phyloP scores from a whole-genome alignment of 2,888 invertebrate genomes.

The Allophyes oxyacanthae region DNA sequence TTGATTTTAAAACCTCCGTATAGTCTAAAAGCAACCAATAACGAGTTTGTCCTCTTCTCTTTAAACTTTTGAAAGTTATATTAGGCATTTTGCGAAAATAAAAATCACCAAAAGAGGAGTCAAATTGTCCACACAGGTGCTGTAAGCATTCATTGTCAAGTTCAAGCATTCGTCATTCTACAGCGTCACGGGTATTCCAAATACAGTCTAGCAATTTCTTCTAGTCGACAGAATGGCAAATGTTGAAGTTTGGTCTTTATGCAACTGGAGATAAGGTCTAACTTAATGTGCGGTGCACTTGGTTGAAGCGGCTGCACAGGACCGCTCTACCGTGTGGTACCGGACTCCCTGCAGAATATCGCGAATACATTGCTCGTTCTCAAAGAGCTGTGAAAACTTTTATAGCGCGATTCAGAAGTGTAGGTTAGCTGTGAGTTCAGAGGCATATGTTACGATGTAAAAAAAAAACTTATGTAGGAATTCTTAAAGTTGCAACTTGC shows the following conservation, averaged over 20 bases:
- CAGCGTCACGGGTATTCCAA: slow-evolving; percentile 74
- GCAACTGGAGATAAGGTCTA: slow-evolving; percentile 59
- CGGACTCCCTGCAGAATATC: slow-evolving; percentile 41
- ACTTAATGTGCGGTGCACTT: slow-evolving; percentile 65
- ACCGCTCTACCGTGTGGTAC: slow-evolving; percentile 58
- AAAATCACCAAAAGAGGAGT: slow-evolving; percentile 69
- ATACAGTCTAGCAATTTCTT: slow-evolving; percentile 82
- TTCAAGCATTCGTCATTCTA: slow-evolving; percentile 85
- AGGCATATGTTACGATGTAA: slow-evolving; percentile 7
- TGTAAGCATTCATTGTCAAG: slow-evolving; percentile 64
- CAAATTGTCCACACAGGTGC: slow-evolving; percentile 70
- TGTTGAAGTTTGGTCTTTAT: slow-evolving; percentile 75
- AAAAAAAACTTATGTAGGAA: no score
- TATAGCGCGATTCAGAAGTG: slow-evolving; percentile 73
- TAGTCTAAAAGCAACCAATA: no score
- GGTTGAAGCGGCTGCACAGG: slow-evolving; percentile 68
- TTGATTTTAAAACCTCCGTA: no score
- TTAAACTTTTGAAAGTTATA: no score
- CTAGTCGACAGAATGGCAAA: slow-evolving; percentile 87
- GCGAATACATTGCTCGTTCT: slow-evolving; percentile 50
- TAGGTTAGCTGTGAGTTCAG: slow-evolving; percentile 34
- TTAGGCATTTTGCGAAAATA: neutral
- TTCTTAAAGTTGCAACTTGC: no score
- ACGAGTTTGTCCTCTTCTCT: no score
- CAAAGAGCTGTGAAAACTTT: slow-evolving; percentile 60